Conservation (phyloP, 2,113 vertebrate species). For the Myrmophylax atrothorax region DNA sequence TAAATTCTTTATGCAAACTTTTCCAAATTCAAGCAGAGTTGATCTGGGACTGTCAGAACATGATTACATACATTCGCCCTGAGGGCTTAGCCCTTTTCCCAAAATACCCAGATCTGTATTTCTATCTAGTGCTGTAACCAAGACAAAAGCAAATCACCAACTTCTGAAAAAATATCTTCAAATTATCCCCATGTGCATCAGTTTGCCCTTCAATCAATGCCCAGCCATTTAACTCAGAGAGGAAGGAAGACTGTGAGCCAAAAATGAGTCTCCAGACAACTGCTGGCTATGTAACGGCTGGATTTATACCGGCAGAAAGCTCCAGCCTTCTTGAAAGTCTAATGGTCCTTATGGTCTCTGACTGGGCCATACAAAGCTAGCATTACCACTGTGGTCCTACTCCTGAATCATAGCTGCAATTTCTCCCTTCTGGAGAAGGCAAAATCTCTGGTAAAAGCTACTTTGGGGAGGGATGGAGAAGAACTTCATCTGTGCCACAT, state of each 20-base stretch:
- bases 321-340: not conserved
- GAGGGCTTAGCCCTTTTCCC: not conserved
- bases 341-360: not conserved
- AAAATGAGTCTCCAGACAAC: not conserved
- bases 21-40: not conserved
- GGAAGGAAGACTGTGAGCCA: not conserved
- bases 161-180: not conserved
- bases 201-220: not conserved
- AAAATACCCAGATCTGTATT: not conserved
- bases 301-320: not conserved
- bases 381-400: not conserved
- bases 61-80: not conserved
- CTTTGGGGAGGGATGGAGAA: not conserved
- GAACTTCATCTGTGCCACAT: not conserved
- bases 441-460: not conserved
- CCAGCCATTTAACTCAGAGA: not conserved
- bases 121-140: not conserved
- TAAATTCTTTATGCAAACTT: constrained; percentile 1
- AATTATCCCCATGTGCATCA: not conserved
- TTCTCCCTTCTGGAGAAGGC: not conserved
- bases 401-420: not conserved
- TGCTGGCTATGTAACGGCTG: not conserved
- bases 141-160: not conserved
- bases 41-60: not conserved
- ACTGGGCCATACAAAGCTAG: not conserved